Base-by-base conservation (phyloP, 35 echinoderm and acorn worm species). In the Antedon bifida region DNA sequence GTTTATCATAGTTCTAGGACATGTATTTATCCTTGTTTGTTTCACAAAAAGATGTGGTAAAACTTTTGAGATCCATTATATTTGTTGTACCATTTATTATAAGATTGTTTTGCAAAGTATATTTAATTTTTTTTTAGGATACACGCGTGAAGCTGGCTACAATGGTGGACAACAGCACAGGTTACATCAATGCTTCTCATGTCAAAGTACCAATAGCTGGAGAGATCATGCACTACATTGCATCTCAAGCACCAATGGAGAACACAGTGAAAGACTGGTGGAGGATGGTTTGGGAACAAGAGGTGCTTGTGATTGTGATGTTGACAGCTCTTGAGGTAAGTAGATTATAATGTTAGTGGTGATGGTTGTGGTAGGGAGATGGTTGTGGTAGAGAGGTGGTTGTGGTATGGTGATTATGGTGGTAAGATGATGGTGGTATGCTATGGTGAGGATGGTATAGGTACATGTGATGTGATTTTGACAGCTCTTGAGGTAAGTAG, bases 181-280 rank as follows among this genome's bases (percentile, higher is more conserved):
- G 94, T 38, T 97, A 92, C 85, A 97, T 97, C 90, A 97, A 97
- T 38, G 94, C 94, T 0, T 97, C 94, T n/a, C 84, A 74, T 30
- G 86, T 97, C 36, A 81, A 84, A 56, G 88, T 97, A 64, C 83
- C 90, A 13, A 82, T 97, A 0, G 90, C 90, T 32, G 82, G 86
- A 30, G 88, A 92, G 32, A 82, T 75, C n/a, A 74, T 89, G 19
- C 90, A 90, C 4, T 97, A 97, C 83, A 88, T 97, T 23, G 90
- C 90, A 31, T 36, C 90, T 29, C 94, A 92, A 73, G 88, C 83
- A 39, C 94, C 94, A 19, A 38, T 97, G 80, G 81, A 92, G 74
- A 89, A 87, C 77, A 97, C 94, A 21, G 94, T 97, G 14, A 84
- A 85, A 3, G 94, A 97, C 82, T 97, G 94, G 94, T 97, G 94